Percentiles rank a stretch among this genome's conserved stretches.
Evolutionary conservation across 2,113 vertebrate species (phyloP).

Genomic region (Aviceda subcristata): DNA sequence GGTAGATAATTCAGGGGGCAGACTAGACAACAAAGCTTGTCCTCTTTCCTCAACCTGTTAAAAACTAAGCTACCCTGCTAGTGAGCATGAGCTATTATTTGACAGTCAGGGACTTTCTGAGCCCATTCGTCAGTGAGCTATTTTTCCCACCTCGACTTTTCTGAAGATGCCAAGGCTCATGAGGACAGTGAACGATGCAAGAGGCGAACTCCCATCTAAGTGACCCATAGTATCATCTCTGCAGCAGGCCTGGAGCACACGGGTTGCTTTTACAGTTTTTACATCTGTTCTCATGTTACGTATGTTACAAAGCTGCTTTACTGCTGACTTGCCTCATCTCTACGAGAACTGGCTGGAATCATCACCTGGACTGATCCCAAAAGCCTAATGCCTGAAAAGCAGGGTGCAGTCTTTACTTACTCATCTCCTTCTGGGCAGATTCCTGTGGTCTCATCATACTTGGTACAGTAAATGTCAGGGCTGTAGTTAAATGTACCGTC

Average conservation of each 20-base stretch:
- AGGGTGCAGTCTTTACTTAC: constrained; percentile 76
- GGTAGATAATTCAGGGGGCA: not conserved
- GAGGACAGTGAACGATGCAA: not conserved
- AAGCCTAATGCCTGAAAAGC: constrained; percentile 9
- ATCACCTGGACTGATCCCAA: constrained; percentile 37
- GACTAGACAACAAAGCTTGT: not conserved
- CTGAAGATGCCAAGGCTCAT: not conserved
- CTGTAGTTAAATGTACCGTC: constrained; percentile 98
- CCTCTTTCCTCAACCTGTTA: not conserved
- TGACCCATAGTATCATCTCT: not conserved
- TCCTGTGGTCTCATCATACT: constrained; percentile 95
- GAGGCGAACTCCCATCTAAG: not conserved
- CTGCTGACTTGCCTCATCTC: constrained; percentile 26
- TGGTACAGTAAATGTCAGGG: constrained; percentile 96
- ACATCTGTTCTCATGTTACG: constrained; percentile 20
- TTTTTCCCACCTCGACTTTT: not conserved
- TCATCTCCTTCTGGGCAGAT: constrained; percentile 96
- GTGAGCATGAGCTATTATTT: not conserved
- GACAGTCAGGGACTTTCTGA: not conserved
- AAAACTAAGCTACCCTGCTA: not conserved
- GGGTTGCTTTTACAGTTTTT: not conserved
- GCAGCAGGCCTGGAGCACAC: not conserved
- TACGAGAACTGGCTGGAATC: not conserved
- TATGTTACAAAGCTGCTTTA: constrained; percentile 27
- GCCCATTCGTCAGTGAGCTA: not conserved